phyloP scores from a whole-genome alignment of 2,113 vertebrate genomes.

The Hiodon alosoides region DNA sequence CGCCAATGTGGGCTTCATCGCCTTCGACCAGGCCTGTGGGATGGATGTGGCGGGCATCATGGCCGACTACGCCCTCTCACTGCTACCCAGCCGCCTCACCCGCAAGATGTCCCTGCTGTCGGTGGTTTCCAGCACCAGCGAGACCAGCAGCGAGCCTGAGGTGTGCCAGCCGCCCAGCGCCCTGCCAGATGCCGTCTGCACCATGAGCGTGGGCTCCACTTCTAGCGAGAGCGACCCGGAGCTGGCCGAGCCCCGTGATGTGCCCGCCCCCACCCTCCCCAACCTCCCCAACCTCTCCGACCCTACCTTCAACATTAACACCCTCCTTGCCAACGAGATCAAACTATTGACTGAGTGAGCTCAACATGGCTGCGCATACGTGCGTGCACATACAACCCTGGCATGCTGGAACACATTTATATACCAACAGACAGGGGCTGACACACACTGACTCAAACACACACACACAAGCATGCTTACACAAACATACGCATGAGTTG shows the following conservation, averaged over 20 bases:
- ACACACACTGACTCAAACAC: constrained; percentile 2
- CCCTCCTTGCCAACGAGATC: constrained; percentile 74
- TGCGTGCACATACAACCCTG: constrained; percentile 17
- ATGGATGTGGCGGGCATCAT: constrained; percentile 80
- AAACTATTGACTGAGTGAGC: constrained; percentile 80
- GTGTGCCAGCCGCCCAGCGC: constrained; percentile 58
- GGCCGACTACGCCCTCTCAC: constrained; percentile 79
- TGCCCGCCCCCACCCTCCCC: constrained; percentile 45
- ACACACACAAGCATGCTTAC: not conserved
- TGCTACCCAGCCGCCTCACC: constrained; percentile 72
- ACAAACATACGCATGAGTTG: constrained; percentile 5
- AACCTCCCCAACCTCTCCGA: constrained; percentile 54
- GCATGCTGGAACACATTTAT: constrained; percentile 11
- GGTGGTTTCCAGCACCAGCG: constrained; percentile 72
- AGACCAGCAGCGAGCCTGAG: constrained; percentile 75
- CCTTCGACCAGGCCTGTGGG: constrained; percentile 83
- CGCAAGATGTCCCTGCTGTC: constrained; percentile 79
- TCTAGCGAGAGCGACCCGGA: constrained; percentile 81
- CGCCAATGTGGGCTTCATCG: constrained; percentile 85
- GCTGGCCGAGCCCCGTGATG: constrained; percentile 65
- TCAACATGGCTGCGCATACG: constrained; percentile 34
- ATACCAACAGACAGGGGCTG: constrained; percentile 26
- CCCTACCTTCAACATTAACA: constrained; percentile 75
- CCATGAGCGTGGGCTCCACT: constrained; percentile 75
- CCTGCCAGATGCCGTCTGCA: constrained; percentile 65